phyloP scores from a whole-genome alignment of 2,113 vertebrate species.

The Brevimyrus niger region DNA sequence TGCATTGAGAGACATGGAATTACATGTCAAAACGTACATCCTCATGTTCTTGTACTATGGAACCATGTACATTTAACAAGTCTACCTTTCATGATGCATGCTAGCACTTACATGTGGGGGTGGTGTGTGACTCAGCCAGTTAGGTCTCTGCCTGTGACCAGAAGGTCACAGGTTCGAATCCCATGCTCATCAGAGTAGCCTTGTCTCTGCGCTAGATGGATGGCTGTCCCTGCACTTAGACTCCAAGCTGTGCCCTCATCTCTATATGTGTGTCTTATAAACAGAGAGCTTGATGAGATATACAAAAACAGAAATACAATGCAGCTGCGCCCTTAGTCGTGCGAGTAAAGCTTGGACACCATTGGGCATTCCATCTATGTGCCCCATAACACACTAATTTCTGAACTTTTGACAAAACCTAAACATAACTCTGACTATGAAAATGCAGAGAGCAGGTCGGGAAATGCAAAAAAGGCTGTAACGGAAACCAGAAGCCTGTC shows the following conservation, averaged over 20 bases:
- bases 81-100: background rate
- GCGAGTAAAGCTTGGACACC: background rate
- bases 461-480: background rate
- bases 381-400: background rate
- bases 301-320: background rate
- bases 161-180: background rate
- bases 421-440: background rate
- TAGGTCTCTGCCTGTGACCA: background rate
- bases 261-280: background rate
- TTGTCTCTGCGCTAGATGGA: background rate
- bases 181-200: background rate
- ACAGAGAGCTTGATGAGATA: background rate
- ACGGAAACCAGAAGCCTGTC: background rate
- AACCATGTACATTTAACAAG: background rate
- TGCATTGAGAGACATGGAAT: background rate
- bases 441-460: background rate
- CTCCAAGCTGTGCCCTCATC: background rate
- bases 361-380: background rate
- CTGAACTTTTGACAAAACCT: background rate
- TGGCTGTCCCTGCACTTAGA: background rate
- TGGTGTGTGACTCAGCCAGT: background rate
- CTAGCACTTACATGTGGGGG: background rate
- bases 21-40: background rate
- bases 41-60: background rate
- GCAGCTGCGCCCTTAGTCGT: background rate